Conservation (phyloP, 1,140 invertebrate genomes). For the Monomorium pharaonis region DNA sequence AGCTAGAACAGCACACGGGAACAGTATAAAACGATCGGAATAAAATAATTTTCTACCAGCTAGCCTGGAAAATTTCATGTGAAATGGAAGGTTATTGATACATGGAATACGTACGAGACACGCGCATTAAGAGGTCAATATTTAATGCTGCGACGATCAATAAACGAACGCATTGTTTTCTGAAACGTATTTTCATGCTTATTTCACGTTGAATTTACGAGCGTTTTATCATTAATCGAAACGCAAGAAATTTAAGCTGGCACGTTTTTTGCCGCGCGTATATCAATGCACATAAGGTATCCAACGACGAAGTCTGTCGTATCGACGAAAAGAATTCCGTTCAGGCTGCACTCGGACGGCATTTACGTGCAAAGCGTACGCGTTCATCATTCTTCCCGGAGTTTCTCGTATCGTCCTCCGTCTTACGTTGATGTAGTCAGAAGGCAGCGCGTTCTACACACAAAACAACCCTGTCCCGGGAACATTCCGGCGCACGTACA, state of each 20-base stretch:
- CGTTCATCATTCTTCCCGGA: neutral
- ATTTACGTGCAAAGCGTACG: neutral
- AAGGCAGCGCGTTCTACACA: slow-evolving; percentile 7
- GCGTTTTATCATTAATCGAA: neutral
- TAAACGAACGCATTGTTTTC: slow-evolving; percentile 5
- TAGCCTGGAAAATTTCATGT: slow-evolving; percentile 8
- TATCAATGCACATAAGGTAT: slow-evolving; percentile 9
- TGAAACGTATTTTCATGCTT: slow-evolving; percentile 7
- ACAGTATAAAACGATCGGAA: slow-evolving; percentile 28
- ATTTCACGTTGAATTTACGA: neutral
- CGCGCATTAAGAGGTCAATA: slow-evolving; percentile 34
- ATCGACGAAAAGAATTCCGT: neutral
- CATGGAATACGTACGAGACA: slow-evolving; percentile 14
- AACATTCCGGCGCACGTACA: slow-evolving; percentile 23
- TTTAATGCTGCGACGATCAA: slow-evolving; percentile 19
- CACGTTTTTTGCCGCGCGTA: neutral
- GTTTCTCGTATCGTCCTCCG: slow-evolving; percentile 1
- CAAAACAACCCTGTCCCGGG: slow-evolving; percentile 13
- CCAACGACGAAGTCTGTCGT: neutral
- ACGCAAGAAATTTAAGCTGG: neutral
- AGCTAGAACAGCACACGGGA: slow-evolving; percentile 22
- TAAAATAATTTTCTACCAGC: slow-evolving; percentile 32
- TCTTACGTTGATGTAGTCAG: slow-evolving; percentile 24
- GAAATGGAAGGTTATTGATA: slow-evolving; percentile 16
- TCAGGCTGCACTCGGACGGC: neutral